Evolutionary conservation across 2,888 invertebrate genomes (phyloP), one percentile per base, ranked within the genome.

Genomic region (Luperina testacea): DNA sequence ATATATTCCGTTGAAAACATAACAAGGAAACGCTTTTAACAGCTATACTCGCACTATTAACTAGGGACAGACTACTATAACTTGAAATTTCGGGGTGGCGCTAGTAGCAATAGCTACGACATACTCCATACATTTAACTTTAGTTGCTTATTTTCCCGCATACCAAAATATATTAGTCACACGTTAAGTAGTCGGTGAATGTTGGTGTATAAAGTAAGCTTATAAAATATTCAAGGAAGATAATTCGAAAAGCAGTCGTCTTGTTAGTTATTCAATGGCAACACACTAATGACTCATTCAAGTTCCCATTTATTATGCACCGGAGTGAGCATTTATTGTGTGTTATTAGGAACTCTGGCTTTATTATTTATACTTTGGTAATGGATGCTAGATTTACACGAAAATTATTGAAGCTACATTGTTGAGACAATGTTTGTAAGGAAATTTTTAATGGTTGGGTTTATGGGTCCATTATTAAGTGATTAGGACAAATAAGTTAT

Each of bases 151-250:
- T 72, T 72, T 59, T 15, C n/a, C 45, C 65, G 48, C 3, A 53
- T 53, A n/a, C 27, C 84, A 69, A 48, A 11, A 45, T 68, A 59
- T 42, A 45, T 9, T 71, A 61, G 84, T 57, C 11, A 11, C 0
- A 5, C 32, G 27, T 61, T 51, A 57, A 57, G 42, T 68, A 57
- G 42, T 61, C 38, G 45, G 53, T 80, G 65, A 67, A 65, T 83
- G 48, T 53, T 42, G 32, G 24, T 53, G 8, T 68, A 67, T 38
- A 27, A 65, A 69, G 27, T 61, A 27, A 53, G 59, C 65, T 77
- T 42, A 73, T 86, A 77, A 84, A 88, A 82, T 86, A 88, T 86
- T 86, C 80, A 86, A 61, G 13, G 57, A 45, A 75, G 69, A 82
- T 84, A 86, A 86, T 82, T 87, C 48, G 84, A 73, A 81, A 86